Evolutionary conservation across 2,113 vertebrate genomes (phyloP).

Genomic region (Gymnorhina tibicen): DNA sequence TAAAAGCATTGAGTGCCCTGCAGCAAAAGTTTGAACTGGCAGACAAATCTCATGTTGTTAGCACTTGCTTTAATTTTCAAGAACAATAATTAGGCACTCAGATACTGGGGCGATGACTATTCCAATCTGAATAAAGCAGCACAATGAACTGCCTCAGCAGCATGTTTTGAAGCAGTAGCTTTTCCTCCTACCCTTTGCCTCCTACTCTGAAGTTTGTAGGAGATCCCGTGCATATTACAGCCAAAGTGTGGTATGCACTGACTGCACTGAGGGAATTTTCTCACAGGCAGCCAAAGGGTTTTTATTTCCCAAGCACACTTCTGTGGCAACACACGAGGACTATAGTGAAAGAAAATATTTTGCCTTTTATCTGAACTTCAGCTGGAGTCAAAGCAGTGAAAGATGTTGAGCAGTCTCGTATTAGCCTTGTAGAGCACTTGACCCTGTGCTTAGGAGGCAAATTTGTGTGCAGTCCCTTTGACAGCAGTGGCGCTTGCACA

Average conservation of each 20-base stretch:
- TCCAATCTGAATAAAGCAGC: not conserved
- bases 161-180: not conserved
- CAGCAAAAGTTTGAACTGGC: conserved; percentile 8
- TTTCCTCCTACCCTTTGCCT: conserved; percentile 5
- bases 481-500: not conserved
- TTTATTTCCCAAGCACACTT: not conserved
- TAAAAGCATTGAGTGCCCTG: not conserved
- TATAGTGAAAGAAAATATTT: not conserved
- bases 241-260: not conserved
- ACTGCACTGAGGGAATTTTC: not conserved
- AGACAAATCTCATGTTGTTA: not conserved
- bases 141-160: conserved; percentile 7
- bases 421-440: not conserved
- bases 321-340: not conserved
- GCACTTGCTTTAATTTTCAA: conserved; percentile 16
- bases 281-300: not conserved
- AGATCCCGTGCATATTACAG: not conserved
- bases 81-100: conserved; percentile 29
- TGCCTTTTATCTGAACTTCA: not conserved
- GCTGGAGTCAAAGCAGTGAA: not conserved
- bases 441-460: not conserved
- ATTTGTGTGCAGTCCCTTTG: not conserved
- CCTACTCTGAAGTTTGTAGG: not conserved
- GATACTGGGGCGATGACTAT: not conserved
- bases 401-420: not conserved